phyloP scores from a whole-genome alignment of 1,140 invertebrate genomes.

The Hylaeus volcanicus region DNA sequence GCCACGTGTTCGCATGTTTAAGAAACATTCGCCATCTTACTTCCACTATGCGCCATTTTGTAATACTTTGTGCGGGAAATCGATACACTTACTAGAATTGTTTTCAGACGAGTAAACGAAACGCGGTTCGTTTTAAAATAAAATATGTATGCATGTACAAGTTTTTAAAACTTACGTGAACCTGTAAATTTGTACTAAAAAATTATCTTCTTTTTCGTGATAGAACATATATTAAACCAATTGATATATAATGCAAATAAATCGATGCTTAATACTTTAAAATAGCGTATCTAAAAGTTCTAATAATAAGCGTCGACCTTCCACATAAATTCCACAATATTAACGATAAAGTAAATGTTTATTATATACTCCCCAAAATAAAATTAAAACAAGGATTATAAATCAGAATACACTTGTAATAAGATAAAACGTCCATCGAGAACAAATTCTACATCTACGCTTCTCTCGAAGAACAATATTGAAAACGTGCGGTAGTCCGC shows the following conservation, averaged over 20 bases:
- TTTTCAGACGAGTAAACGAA: not conserved
- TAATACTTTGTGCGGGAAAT: not conserved
- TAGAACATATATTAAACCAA: too few relatives aligned
- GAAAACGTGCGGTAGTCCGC: not conserved
- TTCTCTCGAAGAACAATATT: not conserved
- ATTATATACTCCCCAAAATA: too few relatives aligned
- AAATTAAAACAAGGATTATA: too few relatives aligned
- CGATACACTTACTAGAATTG: not conserved
- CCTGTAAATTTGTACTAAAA: not conserved
- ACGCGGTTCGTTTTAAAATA: not conserved
- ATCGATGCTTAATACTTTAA: not conserved
- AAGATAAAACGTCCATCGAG: too few relatives aligned
- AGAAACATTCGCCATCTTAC: conserved; percentile 10
- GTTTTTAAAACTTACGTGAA: not conserved
- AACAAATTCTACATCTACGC: too few relatives aligned
- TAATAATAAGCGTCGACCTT: not conserved
- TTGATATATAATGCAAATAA: not conserved
- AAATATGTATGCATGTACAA: not conserved
- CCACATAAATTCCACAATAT: too few relatives aligned
- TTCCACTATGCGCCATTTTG: conserved; percentile 34
- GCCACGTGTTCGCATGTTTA: not conserved
- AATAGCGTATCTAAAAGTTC: not conserved
- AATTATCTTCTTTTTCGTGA: not conserved
- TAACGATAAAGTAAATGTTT: too few relatives aligned
- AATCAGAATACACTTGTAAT: too few relatives aligned